Conservation (phyloP, 2,113 vertebrate species). For the Brachyhypopomus occidentalis region DNA sequence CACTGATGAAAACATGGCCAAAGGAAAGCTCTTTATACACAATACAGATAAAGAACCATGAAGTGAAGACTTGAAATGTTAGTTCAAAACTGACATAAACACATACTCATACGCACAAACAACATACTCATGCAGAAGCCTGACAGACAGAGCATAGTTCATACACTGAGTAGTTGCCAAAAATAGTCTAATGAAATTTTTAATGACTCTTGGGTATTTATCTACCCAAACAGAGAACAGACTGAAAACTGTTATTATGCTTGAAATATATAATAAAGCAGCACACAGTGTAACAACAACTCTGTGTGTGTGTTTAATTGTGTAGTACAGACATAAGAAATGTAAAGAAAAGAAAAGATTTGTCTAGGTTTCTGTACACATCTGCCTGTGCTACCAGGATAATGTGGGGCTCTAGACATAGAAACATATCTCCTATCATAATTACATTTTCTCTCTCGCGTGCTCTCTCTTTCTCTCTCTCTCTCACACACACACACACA, state of each 20-base stretch:
- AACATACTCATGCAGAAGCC: background rate
- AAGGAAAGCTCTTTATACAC: background rate
- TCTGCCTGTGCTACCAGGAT: slow-evolving; percentile 49
- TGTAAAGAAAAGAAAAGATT: background rate
- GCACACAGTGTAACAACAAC: background rate
- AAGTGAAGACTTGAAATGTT: no score
- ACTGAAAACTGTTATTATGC: background rate
- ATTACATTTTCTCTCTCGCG: slow-evolving; percentile 48
- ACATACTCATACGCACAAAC: background rate
- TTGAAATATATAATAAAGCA: background rate
- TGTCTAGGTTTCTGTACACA: slow-evolving; percentile 29
- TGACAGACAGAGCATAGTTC: no score
- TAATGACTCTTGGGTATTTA: background rate
- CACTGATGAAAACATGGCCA: background rate
- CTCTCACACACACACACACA: slow-evolving; percentile 21
- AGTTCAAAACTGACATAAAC: no score
- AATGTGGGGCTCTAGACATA: slow-evolving; percentile 29
- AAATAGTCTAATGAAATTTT: background rate
- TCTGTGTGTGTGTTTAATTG: background rate
- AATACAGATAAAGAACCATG: no score
- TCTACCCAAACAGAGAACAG: background rate
- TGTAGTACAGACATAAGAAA: background rate
- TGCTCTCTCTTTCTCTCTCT: slow-evolving; percentile 4
- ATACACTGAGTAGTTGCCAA: background rate
- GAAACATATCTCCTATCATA: slow-evolving; percentile 39